Percentiles rank a stretch among this genome's conserved stretches.
phyloP scores from a whole-genome alignment of 1,140 invertebrate species.

The Cydia strobilella region DNA sequence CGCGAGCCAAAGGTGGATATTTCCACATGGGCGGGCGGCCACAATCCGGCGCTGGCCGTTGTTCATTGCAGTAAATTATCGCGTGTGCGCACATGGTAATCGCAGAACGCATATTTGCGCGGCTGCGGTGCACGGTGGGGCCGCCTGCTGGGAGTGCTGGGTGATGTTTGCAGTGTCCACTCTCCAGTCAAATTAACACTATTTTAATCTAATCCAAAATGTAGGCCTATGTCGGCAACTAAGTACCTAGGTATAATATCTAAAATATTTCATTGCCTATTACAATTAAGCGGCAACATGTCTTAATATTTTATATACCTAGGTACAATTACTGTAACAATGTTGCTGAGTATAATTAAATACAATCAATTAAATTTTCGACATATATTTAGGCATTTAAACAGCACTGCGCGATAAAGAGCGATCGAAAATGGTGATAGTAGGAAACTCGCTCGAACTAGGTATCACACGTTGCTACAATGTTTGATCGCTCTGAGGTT shows the following conservation, averaged over 20 bases:
- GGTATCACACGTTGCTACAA: background rate
- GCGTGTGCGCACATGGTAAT: slow-evolving; percentile 45
- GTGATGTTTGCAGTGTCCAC: slow-evolving; percentile 37
- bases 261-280: background rate
- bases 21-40: slow-evolving; percentile 57
- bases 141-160: slow-evolving; percentile 10
- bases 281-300: background rate
- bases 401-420: no score
- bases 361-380: no score
- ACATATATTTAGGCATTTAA: no score
- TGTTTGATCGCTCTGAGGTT: slow-evolving; percentile 1
- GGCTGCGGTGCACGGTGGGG: slow-evolving; percentile 46
- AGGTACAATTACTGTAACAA: no score
- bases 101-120: slow-evolving; percentile 36
- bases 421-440: background rate
- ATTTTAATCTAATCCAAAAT: background rate
- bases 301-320: background rate
- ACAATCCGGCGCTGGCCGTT: slow-evolving; percentile 54
- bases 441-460: background rate
- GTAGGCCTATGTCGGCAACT: no score
- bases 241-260: no score
- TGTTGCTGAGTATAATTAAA: no score
- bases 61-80: slow-evolving; percentile 56
- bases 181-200: slow-evolving; percentile 15
- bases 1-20: slow-evolving; percentile 51